Percentiles rank a stretch among this genome's conserved stretches.
These are phyloP conservation scores for Misgurnus mizolepis DNA, from an alignment of 2,113 vertebrate genomes.

Conservation along the genomic window DNA sequence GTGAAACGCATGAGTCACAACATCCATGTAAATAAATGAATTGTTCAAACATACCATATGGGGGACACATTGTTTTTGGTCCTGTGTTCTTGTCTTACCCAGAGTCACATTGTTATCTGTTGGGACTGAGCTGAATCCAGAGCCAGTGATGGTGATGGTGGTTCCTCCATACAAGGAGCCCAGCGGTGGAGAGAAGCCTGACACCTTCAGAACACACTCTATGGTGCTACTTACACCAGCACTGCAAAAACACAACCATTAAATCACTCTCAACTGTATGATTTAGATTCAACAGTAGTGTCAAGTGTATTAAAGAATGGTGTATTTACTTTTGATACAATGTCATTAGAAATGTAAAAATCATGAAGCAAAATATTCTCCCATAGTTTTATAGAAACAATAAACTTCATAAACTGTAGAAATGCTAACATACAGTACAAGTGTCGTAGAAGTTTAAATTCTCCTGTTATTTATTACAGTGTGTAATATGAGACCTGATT, in stretches of 20 bases:
- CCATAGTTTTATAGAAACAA: background rate
- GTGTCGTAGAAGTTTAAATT: background rate
- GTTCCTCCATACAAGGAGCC: conserved; percentile 83
- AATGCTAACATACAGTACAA: background rate
- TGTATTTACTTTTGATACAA: too few relatives aligned
- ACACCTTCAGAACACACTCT: conserved; percentile 76
- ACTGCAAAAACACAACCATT: conserved; percentile 59
- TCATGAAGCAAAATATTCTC: background rate
- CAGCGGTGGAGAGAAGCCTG: conserved; percentile 66
- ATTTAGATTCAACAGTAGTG: background rate
- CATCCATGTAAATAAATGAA: background rate
- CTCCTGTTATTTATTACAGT: background rate
- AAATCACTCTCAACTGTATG: background rate
- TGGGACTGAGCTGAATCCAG: conserved; percentile 74
- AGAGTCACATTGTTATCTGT: conserved; percentile 74
- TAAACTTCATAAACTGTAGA: background rate
- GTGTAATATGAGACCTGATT: conserved; percentile 61
- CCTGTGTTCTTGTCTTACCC: conserved; percentile 68
- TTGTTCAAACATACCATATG: too few relatives aligned
- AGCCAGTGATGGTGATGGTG: conserved; percentile 74
- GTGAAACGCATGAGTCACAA: conserved; percentile 4
- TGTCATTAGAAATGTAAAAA: background rate
- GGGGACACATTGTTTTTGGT: background rate
- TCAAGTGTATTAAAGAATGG: background rate
- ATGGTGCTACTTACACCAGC: conserved; percentile 67